Base-by-base conservation (phyloP, 2,113 vertebrate species). In the Mugil cephalus region DNA sequence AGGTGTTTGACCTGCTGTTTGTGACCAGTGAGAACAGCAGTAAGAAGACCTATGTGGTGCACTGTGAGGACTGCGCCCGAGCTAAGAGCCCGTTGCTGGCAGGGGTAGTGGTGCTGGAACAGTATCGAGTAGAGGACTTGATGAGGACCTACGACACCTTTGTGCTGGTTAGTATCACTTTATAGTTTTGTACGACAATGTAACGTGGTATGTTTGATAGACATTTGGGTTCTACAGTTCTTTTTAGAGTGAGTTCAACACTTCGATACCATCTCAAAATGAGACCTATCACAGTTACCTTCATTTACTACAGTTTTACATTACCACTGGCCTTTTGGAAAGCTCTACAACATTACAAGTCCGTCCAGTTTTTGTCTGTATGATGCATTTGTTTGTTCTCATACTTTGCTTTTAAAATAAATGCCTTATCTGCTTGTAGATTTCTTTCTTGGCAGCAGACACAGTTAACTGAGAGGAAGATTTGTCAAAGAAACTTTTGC, bases 41-140 rank as follows among this genome's bases (percentile, higher is more conserved):
- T 67, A 96, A 95, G 73, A 97, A 96, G 88, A 94, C 94, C 1
- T 98, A 98, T 61, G 91, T 96, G 90, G 97, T 98, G 84, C 96
- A 98, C 93, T 98, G 97, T 75, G 96, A 97, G 91, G 94, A 94
- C 64, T 98, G 97, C 0, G 96, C 96, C 2, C 94, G 95, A 19
- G 83, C 89, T 4, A 94, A 93, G 45, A 96, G 75, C 80, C 83
- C 91, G 0, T 60, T n/a, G 6, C 89, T 97, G 51, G 89, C 88
- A 0, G 94, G 94, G 17, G 95, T 97, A 1, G 95, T 97, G 82
- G 95, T 98, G 71, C 93, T 98, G 34, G 96, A 98, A 85, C 97
- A 98, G 92, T 97, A 97, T 89, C 94, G 94, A 58, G 93, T 94
- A 0, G 95, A 97, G 73, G 96, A 98, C 80, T 94, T 98, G 76